phyloP scores from a whole-genome alignment of 2,113 vertebrate species.

The Peucedramus taeniatus region DNA sequence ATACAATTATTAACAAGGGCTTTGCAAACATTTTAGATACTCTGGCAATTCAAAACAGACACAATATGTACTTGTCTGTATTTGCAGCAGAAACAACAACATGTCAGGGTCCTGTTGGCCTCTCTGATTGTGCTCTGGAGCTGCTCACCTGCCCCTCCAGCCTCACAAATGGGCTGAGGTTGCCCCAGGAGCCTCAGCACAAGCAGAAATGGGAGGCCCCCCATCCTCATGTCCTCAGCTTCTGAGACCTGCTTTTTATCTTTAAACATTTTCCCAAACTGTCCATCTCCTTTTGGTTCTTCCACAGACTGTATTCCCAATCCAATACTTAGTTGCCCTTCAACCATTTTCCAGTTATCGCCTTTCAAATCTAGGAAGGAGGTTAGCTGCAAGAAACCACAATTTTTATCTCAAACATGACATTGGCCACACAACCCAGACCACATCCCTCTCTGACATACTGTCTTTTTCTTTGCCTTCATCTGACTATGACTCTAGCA shows the following conservation, averaged over 20 bases:
- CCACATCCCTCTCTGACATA: neutral
- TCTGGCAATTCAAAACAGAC: neutral
- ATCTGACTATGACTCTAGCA: neutral
- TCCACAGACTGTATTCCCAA: neutral
- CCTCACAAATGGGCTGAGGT: neutral
- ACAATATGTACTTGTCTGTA: fast-evolving
- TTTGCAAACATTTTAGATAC: neutral
- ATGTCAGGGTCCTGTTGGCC: neutral
- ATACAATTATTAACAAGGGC: neutral
- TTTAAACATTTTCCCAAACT: neutral
- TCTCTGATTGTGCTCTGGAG: neutral
- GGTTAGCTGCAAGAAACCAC: neutral
- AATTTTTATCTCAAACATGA: neutral
- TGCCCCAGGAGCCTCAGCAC: neutral
- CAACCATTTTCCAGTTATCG: neutral
- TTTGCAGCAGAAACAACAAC: neutral
- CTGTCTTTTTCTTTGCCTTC: neutral
- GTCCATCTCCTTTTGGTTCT: neutral
- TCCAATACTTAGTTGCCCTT: neutral
- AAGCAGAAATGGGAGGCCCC: neutral
- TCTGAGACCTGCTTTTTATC: neutral
- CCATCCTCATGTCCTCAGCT: neutral
- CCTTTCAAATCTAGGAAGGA: neutral
- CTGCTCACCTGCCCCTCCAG: neutral
- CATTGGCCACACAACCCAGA: neutral